Evolutionary conservation across 1,140 invertebrate species (phyloP), one percentile per base, ranked within the genome.

Genomic region (Drosophila biarmipes): DNA sequence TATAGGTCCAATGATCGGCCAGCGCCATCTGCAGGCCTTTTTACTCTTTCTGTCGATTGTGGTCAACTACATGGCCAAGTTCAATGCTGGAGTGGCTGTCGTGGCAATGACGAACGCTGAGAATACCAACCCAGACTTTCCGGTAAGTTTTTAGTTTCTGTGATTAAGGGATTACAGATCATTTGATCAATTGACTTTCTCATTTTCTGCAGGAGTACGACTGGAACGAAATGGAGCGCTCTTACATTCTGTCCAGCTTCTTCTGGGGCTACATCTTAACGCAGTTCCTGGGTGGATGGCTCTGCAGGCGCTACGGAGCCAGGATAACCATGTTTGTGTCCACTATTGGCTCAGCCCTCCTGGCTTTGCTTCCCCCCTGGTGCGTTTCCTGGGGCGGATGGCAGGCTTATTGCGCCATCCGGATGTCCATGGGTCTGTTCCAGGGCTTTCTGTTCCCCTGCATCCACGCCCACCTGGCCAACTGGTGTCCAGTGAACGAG

Each of bases 391-490:
- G 84, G 90, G 94, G 94, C 3, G 94, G 93, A 12, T 95, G 94
- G 94, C 86, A 94, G 87, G 92, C 94, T 10, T 92, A 59, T 90
- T 96, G 54, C 85, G 90, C 91, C 77, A 92, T 95, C 12, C 93
- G 97, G 29, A 94, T 97, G 0, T 67, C 96, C 0, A 95, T 96
- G 91, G 97, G 97, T 0, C 85, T 98, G 0, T 93, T 93, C 21
- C 95, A 98, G 92, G 97, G 97, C 10, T 94, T 96, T 1, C 93
- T 96, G 6, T 96, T 96, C 79, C 97, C 97, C 0, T 94, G 94
- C 48, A 93, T 96, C 6, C 97, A 98, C 75, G 95, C 95, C 0
- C 92, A 98, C 4, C 92, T 98, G 67, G 95, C 96, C 0, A 96
- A 96, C 80, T 98, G 97, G 97, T 94, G 93, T 27, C 95, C 95